phyloP scores from a whole-genome alignment of 2,797 vertebrate species.

The Spheniscus humboldti region DNA sequence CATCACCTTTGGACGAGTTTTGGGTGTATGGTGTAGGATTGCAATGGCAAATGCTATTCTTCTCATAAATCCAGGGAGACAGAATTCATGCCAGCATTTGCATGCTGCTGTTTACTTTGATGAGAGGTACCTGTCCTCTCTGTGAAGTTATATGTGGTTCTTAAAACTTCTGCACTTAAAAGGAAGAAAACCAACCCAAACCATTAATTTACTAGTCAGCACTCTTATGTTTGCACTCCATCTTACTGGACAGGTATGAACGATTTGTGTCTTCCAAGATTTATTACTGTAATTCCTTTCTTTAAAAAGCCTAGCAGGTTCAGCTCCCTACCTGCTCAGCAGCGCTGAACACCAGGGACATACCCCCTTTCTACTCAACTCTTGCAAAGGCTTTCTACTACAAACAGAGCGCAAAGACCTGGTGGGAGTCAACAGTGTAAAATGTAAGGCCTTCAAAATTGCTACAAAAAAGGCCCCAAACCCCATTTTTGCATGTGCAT shows the following conservation, averaged over 20 bases:
- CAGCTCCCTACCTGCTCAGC: not conserved
- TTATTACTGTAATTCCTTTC: not conserved
- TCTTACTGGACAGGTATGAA: not conserved
- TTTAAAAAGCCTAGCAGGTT: not conserved
- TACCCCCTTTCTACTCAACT: not conserved
- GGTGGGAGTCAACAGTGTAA: not conserved
- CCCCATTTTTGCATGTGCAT: not conserved
- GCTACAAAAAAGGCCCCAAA: not conserved
- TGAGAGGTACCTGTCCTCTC: not conserved
- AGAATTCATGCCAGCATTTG: not conserved
- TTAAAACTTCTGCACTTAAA: not conserved
- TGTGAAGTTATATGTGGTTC: not conserved
- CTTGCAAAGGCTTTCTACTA: not conserved
- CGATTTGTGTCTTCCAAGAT: not conserved
- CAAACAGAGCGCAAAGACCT: not conserved
- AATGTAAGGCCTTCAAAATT: not conserved
- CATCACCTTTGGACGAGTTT: not conserved
- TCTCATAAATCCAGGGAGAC: not conserved
- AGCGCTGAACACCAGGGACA: not conserved
- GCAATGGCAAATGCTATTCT: not conserved
- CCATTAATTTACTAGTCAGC: not conserved
- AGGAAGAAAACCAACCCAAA: not conserved
- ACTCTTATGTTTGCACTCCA: not conserved
- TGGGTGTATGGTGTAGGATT: not conserved
- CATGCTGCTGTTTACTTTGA: accelerated